Base-by-base conservation (phyloP, 2,888 invertebrate species). In the Enchytraeus crypticus region DNA sequence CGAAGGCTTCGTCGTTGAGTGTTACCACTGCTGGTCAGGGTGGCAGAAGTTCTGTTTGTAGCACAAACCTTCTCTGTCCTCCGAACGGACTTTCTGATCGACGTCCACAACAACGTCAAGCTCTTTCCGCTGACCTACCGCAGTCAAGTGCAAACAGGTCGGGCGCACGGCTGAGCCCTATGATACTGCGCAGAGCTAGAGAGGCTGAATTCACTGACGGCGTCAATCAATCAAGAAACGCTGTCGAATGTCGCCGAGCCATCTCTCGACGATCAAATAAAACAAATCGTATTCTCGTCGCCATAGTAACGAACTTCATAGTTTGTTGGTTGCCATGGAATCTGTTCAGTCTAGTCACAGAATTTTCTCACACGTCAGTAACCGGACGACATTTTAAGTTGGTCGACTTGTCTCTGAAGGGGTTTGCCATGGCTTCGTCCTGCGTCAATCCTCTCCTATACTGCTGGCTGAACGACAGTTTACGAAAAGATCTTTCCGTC, bases 381-480 rank as follows among this genome's bases (percentile, higher is more conserved):
- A 65, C 64, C 1, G 71, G 71, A 5, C 65, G 66, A n/a, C 73
- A 74, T 64, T 70, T 74, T 57, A 71, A 70, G 59, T 64, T 77
- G 30, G 69, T 71, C 3, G 77, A 77, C 64, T 59, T 76, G 26
- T 55, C 74, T 27, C 67, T 78, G 8, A 77, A 75, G 65, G 71
- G 76, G 47, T 71, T 77, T 56, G 76, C 76, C 33, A 75, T 75
- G 73, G 72, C 75, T 56, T 76, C 76, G n/a, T 72, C 76, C 32
- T 77, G 77, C 61, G 71, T 77, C 53, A 78, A 78, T 65, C 78
- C 78, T 0, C 74, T 77, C 62, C 69, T 78, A 26, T 78, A 78
- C 66, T 77, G 77, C 51, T 78, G 77, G 77, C 71, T 77, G 11
- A 78, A 78, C 62, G 77, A 76, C 60, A 77, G 74, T 66, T 76